Conservation (phyloP, 2,113 vertebrate genomes). For the Ctenodactylus gundi region DNA sequence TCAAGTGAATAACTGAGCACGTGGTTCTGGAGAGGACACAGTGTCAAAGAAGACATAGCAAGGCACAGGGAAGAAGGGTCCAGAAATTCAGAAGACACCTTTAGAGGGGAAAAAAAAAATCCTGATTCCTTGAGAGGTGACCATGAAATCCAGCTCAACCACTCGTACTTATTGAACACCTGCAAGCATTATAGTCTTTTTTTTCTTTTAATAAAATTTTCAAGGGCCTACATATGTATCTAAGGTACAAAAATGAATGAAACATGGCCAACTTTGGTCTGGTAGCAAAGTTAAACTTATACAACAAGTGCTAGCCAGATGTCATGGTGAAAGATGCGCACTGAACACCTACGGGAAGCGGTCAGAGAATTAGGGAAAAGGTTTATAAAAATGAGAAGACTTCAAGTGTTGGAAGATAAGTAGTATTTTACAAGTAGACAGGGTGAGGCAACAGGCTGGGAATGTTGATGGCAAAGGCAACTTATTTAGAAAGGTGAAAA, state of each 20-base stretch:
- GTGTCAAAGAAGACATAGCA: not conserved
- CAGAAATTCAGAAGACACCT: not conserved
- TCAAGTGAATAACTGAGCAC: not conserved
- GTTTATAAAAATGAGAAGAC: not conserved
- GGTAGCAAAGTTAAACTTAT: constrained; percentile 37
- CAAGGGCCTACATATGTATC: not conserved
- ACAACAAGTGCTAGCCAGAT: not conserved
- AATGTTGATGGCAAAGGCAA: not conserved
- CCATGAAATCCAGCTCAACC: not conserved
- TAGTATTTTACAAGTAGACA: not conserved
- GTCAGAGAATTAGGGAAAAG: not conserved
- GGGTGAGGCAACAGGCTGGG: not conserved
- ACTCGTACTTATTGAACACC: not conserved
- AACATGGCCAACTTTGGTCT: not conserved
- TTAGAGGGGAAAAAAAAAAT: not conserved
- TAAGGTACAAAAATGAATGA: not conserved
- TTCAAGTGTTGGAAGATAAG: not conserved
- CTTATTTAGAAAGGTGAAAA: not conserved
- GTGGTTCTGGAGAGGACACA: not conserved
- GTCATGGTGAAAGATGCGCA: not conserved
- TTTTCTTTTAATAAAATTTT: not conserved
- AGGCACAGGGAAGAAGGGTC: not conserved
- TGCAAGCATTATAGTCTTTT: not conserved
- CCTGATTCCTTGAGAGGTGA: not conserved
- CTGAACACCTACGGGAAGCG: not conserved